Conservation (phyloP, 2,113 vertebrate species). For the Forbesichthys papilliferus region DNA sequence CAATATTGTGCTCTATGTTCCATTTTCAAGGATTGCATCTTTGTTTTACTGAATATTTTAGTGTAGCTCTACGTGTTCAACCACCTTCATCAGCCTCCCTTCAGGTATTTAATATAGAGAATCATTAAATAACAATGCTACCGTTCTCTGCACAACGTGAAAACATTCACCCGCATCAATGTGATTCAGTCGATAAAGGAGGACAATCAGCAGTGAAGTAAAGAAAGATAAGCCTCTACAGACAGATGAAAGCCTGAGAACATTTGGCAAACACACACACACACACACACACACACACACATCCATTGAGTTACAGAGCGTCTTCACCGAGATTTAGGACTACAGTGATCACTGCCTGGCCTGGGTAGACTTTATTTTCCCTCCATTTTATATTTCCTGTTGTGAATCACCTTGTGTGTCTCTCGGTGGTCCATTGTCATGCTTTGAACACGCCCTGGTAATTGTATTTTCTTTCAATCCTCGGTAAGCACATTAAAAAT, state of each 20-base stretch:
- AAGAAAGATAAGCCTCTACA: neutral
- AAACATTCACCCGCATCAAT: neutral
- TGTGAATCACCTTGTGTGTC: slow-evolving; percentile 9
- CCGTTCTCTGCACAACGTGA: too few species aligned
- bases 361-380: neutral
- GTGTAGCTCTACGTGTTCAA: too few species aligned
- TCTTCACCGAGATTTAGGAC: neutral
- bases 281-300: too few species aligned
- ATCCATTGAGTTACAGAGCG: neutral
- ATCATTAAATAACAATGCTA: too few species aligned
- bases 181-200: neutral
- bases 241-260: neutral
- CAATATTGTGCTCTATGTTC: too few species aligned
- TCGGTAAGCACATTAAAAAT: slow-evolving; percentile 45
- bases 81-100: too few species aligned
- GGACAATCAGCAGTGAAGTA: neutral
- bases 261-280: neutral
- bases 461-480: slow-evolving; percentile 48
- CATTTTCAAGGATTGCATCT: too few species aligned
- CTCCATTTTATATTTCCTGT: slow-evolving; percentile 37
- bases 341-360: slow-evolving; percentile 9
- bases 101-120: too few species aligned
- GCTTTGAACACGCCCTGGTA: slow-evolving; percentile 42
- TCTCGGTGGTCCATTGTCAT: slow-evolving; percentile 28
- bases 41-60: too few species aligned